Base-by-base conservation (phyloP, 2,113 vertebrate genomes). In the Oncorhynchus clarkii region DNA sequence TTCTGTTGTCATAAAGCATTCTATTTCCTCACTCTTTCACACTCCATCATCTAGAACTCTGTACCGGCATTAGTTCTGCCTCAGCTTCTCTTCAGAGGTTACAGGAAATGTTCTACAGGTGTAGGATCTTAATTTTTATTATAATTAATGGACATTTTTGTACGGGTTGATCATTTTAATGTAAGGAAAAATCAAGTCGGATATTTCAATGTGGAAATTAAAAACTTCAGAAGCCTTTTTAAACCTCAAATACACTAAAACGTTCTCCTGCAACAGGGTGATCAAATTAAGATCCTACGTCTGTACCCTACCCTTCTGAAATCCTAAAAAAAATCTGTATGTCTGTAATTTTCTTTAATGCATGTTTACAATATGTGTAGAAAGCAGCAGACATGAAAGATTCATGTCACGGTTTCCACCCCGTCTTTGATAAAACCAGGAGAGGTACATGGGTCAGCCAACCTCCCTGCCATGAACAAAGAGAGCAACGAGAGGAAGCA, bases 401-500 rank as follows among this genome's bases (percentile, higher is more conserved):
- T 62, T 62, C 7, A 16, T 22, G 59, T 62, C 59, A 62, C n/a
- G n/a, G 51, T 22, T 8, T 62, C 7, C n/a, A 24, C n/a, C n/a
- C 8, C 3, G 20, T 45, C 20, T 11, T 24, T 45, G 7, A 45
- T 20, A 18, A 5, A 27, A 26, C 12, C 65, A 29, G 24, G 51
- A 18, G 51, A 31, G 4, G 26, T 14, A 31, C 65, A 34, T 18
- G 57, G 59, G 59, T 62, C 57, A 69, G 70, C 57, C 76, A 78
- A 60, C 69, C 64, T 27, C 22, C 34, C 66, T 59, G 62, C 72
- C 69, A 66, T 70, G 70, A 72, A 57, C 65, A 68, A 75, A 54
- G 22, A 14, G 26, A 1, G 26, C 64, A 45, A 45, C 39, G 39
- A 45, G 39, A 29, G 26, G 24, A 67, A 67, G 65, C 22, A 27